phyloP scores from a whole-genome alignment of 2,797 vertebrate species.

The Acropternis orthonyx region DNA sequence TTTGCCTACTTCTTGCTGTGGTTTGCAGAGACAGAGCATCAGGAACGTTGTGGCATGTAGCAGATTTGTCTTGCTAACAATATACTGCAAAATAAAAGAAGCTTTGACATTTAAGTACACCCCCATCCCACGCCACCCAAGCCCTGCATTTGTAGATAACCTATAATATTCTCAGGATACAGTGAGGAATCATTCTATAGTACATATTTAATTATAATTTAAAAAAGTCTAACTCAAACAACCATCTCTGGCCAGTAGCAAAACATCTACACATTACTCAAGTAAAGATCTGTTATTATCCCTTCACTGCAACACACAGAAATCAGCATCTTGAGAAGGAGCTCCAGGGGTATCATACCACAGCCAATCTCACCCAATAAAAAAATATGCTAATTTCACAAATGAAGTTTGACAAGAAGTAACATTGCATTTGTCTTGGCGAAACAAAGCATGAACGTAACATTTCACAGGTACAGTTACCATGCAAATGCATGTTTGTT shows the following conservation, averaged over 20 bases:
- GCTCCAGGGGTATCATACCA: constrained; percentile 34
- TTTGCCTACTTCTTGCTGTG: constrained; percentile 39
- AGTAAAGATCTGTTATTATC: constrained; percentile 62
- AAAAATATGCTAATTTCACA: constrained; percentile 63
- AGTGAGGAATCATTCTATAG: constrained; percentile 67
- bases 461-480: constrained; percentile 66
- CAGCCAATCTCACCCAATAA: constrained; percentile 41
- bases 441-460: constrained; percentile 64
- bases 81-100: constrained; percentile 69
- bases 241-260: constrained; percentile 71
- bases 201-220: constrained; percentile 71
- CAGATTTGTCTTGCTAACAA: constrained; percentile 58
- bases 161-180: constrained; percentile 70
- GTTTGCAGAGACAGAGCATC: constrained; percentile 39
- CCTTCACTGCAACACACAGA: constrained; percentile 61
- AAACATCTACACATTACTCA: constrained; percentile 72
- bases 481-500: constrained; percentile 80
- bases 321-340: constrained; percentile 49
- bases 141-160: constrained; percentile 41
- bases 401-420: constrained; percentile 63
- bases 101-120: constrained; percentile 44
- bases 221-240: constrained; percentile 74
- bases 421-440: constrained; percentile 65
- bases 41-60: constrained; percentile 59
- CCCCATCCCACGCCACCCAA: neutral